Conservation (phyloP, 2,888 invertebrate genomes). For the Colletes collaris region DNA sequence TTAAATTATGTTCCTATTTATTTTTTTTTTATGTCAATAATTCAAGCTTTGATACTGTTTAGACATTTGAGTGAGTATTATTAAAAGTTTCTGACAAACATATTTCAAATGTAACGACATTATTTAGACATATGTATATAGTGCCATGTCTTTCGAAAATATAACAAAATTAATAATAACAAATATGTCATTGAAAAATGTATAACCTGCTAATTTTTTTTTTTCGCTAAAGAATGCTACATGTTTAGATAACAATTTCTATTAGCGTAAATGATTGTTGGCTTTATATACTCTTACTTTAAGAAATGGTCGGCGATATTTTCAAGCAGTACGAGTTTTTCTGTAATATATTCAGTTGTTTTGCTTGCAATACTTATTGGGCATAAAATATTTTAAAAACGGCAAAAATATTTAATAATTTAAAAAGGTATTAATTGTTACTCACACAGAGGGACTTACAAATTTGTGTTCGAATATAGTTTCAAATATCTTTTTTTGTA, state of each 20-base stretch:
- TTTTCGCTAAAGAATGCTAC: slow-evolving; percentile 23
- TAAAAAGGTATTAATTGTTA: slow-evolving; percentile 41
- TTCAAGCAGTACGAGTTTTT: slow-evolving; percentile 42
- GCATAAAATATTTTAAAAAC: slow-evolving; percentile 49
- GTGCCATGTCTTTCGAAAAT: slow-evolving; percentile 64
- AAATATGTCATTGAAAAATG: slow-evolving; percentile 44
- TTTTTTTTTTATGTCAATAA: slow-evolving; percentile 36
- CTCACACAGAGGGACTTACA: slow-evolving; percentile 44
- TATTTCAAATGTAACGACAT: slow-evolving; percentile 42
- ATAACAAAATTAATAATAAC: slow-evolving; percentile 43
- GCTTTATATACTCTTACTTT: slow-evolving; percentile 25
- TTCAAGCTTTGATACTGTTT: slow-evolving; percentile 41
- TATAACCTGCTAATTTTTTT: slow-evolving; percentile 37
- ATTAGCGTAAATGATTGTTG: slow-evolving; percentile 32
- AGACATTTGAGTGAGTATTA: slow-evolving; percentile 32
- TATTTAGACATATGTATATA: slow-evolving; percentile 58
- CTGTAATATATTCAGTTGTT: slow-evolving; percentile 56
- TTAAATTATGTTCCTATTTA: slow-evolving; percentile 63
- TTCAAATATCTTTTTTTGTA: slow-evolving; percentile 14
- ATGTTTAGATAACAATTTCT: slow-evolving; percentile 41
- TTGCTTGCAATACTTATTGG: slow-evolving; percentile 50
- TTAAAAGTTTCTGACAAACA: slow-evolving; percentile 29
- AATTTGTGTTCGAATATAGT: background rate
- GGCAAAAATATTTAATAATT: slow-evolving; percentile 21
- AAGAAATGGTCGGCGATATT: slow-evolving; percentile 50